Conservation (phyloP, 2,113 vertebrate genomes). For the Oncorhynchus keta region DNA sequence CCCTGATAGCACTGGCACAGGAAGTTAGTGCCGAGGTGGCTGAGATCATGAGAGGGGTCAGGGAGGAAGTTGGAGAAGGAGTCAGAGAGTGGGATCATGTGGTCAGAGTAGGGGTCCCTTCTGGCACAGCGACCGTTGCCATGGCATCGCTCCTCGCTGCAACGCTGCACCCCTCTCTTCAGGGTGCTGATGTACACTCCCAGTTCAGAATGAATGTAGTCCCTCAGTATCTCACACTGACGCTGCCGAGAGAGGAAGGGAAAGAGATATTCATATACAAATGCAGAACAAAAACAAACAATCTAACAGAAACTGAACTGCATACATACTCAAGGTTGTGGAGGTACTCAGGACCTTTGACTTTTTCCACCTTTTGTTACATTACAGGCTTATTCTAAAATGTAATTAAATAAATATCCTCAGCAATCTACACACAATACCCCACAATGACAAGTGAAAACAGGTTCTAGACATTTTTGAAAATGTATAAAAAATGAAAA, state of each 20-base stretch:
- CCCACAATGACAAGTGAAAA: no score
- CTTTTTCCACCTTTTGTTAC: no score
- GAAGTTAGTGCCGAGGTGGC: conserved; percentile 55
- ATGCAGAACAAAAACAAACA: not conserved
- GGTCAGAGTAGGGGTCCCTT: conserved; percentile 48
- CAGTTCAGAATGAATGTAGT: conserved; percentile 74
- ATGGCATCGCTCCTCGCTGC: conserved; percentile 68
- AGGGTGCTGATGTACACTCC: conserved; percentile 78
- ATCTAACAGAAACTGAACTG: not conserved
- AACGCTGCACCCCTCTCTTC: conserved; percentile 57
- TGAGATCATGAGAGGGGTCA: conserved; percentile 1
- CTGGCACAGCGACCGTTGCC: conserved; percentile 80
- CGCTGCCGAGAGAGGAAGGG: conserved; percentile 57
- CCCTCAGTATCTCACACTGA: conserved; percentile 77
- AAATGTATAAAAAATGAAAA: no score
- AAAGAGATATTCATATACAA: not conserved
- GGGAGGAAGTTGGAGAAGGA: not conserved
- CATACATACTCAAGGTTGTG: not conserved
- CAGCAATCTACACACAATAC: no score
- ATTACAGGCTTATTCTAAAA: no score
- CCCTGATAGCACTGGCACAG: conserved; percentile 80
- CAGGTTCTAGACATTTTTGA: no score
- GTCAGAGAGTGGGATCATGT: conserved; percentile 42
- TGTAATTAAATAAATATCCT: no score
- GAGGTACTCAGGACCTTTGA: no score